Evolutionary conservation across 2,888 invertebrate species (phyloP), one percentile per base, ranked within the genome.

Genomic region (Thyatira batis): DNA sequence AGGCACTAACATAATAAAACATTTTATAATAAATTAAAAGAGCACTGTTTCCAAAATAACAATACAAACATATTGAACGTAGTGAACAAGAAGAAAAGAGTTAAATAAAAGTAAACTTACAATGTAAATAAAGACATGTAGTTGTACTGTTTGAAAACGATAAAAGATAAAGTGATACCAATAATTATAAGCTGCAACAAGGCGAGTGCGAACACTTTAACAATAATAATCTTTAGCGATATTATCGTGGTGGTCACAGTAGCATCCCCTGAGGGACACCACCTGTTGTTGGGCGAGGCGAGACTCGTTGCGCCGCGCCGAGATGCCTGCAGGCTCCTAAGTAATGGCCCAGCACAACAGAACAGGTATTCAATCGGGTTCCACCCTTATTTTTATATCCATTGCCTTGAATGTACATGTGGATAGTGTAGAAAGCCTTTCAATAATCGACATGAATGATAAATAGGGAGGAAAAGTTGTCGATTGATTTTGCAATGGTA

Each of bases 281-380:
- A 70, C 65, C 68, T 68, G 71, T 51, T 53, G 58, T 55, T 61
- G 63, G 63, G 57, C 57, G 62, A 58, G 52, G 57, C 50, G 45
- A 53, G 54, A 58, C 55, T 61, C 64, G 59, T 60, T 62, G 63
- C 60, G 57, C 58, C 58, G 53, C 54, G 55, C 58, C 60, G 54
- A 58, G 48, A 54, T 61, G 76, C 85, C 84, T 71, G 63, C 76
- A 67, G 84, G 83, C 84, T 66, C 64, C 67, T 65, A 74, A 57
- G 71, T 82, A 82, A 85, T 82, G 71, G 73, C 67, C 66, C 57
- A 30, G 27, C 52, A 75, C 73, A 49, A 65, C 54, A 17, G n/a
- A 33, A 28, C 54, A 9, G 11, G 49, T 45, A 49, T 10, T n/a
- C 27, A 8, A 20, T 49, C 52, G 27, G 17, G 11, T 6, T 21